Evolutionary conservation across 2,888 invertebrate species (phyloP).

Genomic region (Colletes collaris): DNA sequence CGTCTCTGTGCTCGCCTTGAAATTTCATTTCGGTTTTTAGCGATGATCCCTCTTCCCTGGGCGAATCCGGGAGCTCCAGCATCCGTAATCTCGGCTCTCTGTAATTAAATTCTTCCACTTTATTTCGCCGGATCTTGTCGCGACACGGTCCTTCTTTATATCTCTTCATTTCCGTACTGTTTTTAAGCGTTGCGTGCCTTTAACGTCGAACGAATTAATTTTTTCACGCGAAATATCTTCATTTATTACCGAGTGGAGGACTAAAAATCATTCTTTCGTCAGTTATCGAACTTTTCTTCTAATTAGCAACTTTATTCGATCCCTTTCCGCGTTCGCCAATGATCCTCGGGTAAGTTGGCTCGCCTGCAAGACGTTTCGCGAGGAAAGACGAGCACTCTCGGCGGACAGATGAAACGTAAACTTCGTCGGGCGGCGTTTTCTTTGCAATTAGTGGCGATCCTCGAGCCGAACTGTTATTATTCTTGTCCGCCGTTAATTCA

Average conservation of each 20-base stretch:
- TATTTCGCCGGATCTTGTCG: conserved; percentile 19
- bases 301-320: conserved; percentile 20
- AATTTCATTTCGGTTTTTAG: conserved; percentile 56
- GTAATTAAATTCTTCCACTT: conserved; percentile 42
- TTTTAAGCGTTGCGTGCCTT: not conserved
- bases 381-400: conserved; percentile 27
- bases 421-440: conserved; percentile 47
- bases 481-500: conserved; percentile 44
- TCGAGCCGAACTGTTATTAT: conserved; percentile 49
- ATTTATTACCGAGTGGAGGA: not conserved
- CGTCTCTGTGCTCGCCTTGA: conserved; percentile 30
- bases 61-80: conserved; percentile 1
- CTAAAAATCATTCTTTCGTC: not conserved
- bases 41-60: conserved; percentile 17
- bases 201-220: too few relatives aligned
- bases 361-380: conserved; percentile 19
- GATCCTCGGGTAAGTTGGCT: conserved; percentile 19
- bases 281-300: conserved; percentile 8
- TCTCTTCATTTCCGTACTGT: not conserved
- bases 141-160: not conserved
- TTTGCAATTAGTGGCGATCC: conserved; percentile 59
- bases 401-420: conserved; percentile 51
- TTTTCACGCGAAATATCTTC: too few relatives aligned
- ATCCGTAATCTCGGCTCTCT: conserved; percentile 26
- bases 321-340: not conserved